A percentile compares a stretch with the other conserved stretches of the same genome.
Evolutionary conservation across 2,113 vertebrate species (phyloP).

Genomic region (Caloenas nicobarica): DNA sequence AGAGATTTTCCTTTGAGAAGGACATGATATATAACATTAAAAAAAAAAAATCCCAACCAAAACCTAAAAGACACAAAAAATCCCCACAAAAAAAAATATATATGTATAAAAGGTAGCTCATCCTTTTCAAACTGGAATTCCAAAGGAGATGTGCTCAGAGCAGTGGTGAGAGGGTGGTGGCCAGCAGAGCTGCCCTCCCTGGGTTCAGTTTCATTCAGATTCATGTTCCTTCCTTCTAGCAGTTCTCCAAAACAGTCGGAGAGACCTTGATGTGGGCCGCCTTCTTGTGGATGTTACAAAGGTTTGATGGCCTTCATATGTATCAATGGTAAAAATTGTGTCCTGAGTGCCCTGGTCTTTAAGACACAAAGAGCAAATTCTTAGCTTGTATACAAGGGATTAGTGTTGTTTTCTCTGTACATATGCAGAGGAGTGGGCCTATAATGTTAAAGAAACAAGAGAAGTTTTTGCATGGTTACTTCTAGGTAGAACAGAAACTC

Average conservation of each 20-base stretch:
- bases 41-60: background rate
- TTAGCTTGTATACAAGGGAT: background rate
- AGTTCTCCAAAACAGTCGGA: background rate
- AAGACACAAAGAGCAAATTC: background rate
- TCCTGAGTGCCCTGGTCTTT: background rate
- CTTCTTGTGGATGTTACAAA: background rate
- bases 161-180: background rate
- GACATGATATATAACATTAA: background rate
- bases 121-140: background rate
- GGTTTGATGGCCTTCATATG: background rate
- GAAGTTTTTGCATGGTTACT: constrained; percentile 40
- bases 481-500: constrained; percentile 37
- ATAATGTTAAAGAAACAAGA: background rate
- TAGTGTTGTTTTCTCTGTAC: background rate
- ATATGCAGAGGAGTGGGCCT: background rate
- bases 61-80: background rate
- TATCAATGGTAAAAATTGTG: background rate
- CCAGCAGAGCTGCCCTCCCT: background rate
- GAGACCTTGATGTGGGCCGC: background rate
- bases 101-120: background rate
- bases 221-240: background rate
- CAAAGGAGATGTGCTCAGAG: background rate
- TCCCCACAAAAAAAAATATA: too few relatives aligned
- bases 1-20: background rate
- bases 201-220: background rate